phyloP scores from a whole-genome alignment of 2,888 invertebrate species.

The Cotesia congregata region DNA sequence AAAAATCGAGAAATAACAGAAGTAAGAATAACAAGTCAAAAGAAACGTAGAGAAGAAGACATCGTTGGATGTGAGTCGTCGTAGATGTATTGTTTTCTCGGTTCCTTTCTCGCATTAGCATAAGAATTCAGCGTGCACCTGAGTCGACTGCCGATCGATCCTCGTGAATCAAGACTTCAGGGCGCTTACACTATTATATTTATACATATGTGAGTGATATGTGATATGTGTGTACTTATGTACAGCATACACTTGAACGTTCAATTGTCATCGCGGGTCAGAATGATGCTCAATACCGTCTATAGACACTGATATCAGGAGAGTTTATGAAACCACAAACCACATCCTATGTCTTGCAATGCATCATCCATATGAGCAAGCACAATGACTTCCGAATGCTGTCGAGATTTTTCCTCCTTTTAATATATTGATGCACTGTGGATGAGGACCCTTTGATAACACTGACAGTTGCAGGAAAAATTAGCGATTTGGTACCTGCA shows the following conservation, averaged over 20 bases:
- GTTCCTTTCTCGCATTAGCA: constrained; percentile 71
- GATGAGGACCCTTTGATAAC: not conserved
- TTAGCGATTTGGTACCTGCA: constrained; percentile 10
- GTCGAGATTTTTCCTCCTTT: not conserved
- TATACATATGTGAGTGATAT: not conserved
- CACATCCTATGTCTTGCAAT: constrained; percentile 39
- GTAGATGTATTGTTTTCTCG: constrained; percentile 67
- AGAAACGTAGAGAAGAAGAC: constrained; percentile 30
- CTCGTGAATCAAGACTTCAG: constrained; percentile 62
- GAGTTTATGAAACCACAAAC: constrained; percentile 47
- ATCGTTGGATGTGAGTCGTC: constrained; percentile 38
- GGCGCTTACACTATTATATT: constrained; percentile 38
- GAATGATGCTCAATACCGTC: constrained; percentile 52
- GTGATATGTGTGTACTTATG: not conserved
- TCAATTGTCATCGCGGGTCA: constrained; percentile 51
- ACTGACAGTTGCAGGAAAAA: not conserved
- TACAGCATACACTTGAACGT: constrained; percentile 35
- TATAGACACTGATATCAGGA: constrained; percentile 12
- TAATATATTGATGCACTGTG: not conserved
- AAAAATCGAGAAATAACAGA: constrained; percentile 11
- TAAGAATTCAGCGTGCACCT: constrained; percentile 71
- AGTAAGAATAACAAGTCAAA: constrained; percentile 33
- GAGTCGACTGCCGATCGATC: constrained; percentile 66
- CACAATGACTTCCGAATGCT: not conserved
- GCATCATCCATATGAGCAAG: not conserved